Percentiles rank a stretch among this genome's conserved stretches.
phyloP scores from a whole-genome alignment of 2,113 vertebrate genomes.

The Onychostoma macrolepis region DNA sequence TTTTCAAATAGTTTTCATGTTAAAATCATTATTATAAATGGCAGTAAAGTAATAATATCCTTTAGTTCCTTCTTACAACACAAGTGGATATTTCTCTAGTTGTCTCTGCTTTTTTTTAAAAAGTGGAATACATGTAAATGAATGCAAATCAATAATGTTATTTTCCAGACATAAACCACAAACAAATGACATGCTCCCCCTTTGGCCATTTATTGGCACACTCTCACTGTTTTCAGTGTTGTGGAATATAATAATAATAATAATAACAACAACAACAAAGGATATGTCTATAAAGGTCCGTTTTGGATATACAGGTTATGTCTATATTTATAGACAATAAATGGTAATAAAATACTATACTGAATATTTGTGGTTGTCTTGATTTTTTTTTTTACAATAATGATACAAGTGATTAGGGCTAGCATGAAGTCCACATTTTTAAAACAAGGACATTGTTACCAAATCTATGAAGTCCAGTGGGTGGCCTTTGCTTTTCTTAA shows the following conservation, averaged over 20 bases:
- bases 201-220: not conserved
- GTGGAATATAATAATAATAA: not conserved
- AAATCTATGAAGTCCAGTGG: not conserved
- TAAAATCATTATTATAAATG: not conserved
- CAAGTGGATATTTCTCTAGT: not conserved
- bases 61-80: not conserved
- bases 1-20: not conserved
- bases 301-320: not conserved
- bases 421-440: not conserved
- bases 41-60: not conserved
- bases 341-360: not conserved
- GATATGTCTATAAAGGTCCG: not conserved
- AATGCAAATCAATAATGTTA: conserved; percentile 46
- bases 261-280: not conserved
- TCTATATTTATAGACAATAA: not conserved
- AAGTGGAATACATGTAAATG: conserved; percentile 41
- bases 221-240: not conserved
- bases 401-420: not conserved
- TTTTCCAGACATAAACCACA: conserved; percentile 36
- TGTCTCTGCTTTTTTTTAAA: not conserved
- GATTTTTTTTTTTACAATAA: not conserved
- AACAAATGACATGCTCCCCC: conserved; percentile 16
- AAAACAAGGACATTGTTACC: not conserved
- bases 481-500: conserved; percentile 30
- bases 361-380: not conserved